A percentile compares a stretch with the other conserved stretches of the same genome.
Conservation (phyloP, 2,113 vertebrate species). For the Perccottus glenii region DNA sequence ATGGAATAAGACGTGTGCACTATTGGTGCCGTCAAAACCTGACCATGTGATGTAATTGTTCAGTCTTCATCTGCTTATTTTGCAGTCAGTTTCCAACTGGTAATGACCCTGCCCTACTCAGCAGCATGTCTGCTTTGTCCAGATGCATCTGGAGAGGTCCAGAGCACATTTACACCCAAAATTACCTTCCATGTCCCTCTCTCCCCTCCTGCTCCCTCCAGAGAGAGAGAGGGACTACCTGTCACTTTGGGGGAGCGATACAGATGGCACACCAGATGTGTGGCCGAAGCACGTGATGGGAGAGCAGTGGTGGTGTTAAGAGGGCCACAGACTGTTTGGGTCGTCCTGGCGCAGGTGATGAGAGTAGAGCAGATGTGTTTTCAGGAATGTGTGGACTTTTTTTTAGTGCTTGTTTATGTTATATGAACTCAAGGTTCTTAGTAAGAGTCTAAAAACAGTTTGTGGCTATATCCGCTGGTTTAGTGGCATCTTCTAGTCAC, state of each 20-base stretch:
- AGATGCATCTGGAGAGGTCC: conserved; percentile 74
- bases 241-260: conserved; percentile 73
- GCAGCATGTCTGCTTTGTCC: conserved; percentile 68
- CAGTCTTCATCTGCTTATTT: conserved; percentile 56
- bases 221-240: conserved; percentile 75
- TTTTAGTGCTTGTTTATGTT: conserved; percentile 27
- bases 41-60: conserved; percentile 66
- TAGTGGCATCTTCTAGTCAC: conserved; percentile 70
- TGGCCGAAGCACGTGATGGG: conserved; percentile 71
- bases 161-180: conserved; percentile 78
- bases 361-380: conserved; percentile 16
- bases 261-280: conserved; percentile 83
- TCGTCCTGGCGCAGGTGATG: conserved; percentile 32
- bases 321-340: conserved; percentile 46
- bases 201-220: conserved; percentile 61
- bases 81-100: conserved; percentile 53
- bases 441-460: conserved; percentile 12
- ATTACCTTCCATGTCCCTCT: conserved; percentile 68
- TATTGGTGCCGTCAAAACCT: conserved; percentile 43
- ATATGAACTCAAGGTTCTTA: conserved; percentile 6
- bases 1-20: conserved; percentile 35
- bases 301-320: conserved; percentile 61
- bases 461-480: conserved; percentile 55
- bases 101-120: conserved; percentile 60
- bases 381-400: conserved; percentile 29